Conservation (phyloP, 2,797 vertebrate species). For the Telmatherina bonti region DNA sequence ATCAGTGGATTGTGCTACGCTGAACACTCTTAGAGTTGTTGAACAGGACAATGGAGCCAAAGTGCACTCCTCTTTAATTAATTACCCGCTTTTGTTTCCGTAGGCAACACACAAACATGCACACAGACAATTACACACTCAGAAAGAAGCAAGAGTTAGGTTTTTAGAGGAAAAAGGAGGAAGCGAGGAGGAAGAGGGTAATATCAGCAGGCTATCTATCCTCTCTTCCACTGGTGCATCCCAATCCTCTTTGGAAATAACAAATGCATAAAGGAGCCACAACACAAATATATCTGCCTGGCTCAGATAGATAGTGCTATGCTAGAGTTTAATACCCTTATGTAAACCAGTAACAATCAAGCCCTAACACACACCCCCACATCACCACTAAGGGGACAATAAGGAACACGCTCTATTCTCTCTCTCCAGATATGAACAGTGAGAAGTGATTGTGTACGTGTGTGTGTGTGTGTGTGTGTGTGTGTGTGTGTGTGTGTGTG, state of each 20-base stretch:
- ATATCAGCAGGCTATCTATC: constrained; percentile 84
- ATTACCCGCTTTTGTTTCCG: constrained; percentile 79
- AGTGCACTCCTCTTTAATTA: constrained; percentile 81
- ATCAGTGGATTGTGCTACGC: constrained; percentile 67
- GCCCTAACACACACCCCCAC: constrained; percentile 83
- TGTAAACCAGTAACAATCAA: constrained; percentile 86
- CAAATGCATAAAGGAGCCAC: constrained; percentile 85
- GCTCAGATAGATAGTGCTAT: constrained; percentile 83
- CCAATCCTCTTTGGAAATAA: constrained; percentile 87
- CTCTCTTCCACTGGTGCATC: constrained; percentile 80
- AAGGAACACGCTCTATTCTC: constrained; percentile 80
- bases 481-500: too few species aligned
- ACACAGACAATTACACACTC: constrained; percentile 31
- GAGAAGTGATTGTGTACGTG: constrained; percentile 61
- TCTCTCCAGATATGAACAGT: constrained; percentile 77
- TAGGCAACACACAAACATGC: constrained; percentile 56
- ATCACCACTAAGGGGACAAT: constrained; percentile 83
- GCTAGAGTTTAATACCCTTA: constrained; percentile 85
- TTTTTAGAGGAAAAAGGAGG: constrained; percentile 68
- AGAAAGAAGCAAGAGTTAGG: constrained; percentile 57
- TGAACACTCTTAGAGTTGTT: constrained; percentile 67
- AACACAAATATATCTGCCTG: constrained; percentile 85
- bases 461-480: constrained; percentile 32
- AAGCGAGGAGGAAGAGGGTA: constrained; percentile 71
- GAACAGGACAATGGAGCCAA: constrained; percentile 74